Conservation (phyloP, 2,888 invertebrate species). For the Calephelis perditalis region DNA sequence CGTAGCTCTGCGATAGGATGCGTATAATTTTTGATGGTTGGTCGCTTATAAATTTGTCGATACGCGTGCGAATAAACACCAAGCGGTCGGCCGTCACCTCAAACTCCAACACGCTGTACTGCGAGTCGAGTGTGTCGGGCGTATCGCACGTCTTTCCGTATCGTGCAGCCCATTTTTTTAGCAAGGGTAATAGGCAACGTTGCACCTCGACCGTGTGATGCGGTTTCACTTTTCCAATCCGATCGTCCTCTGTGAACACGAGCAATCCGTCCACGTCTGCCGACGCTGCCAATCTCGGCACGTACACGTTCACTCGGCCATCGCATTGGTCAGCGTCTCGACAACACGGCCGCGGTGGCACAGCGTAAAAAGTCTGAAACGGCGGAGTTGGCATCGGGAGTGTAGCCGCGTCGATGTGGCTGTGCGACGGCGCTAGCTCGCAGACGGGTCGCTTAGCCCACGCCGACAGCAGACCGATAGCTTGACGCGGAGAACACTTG, state of each 20-base stretch:
- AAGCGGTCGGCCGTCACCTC: background rate
- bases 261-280: constrained; percentile 1
- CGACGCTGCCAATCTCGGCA: background rate
- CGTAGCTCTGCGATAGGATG: background rate
- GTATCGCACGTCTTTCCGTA: constrained; percentile 4
- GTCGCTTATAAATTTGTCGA: constrained; percentile 1
- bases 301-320: constrained; percentile 2
- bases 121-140: constrained; percentile 3
- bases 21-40: background rate
- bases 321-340: no score
- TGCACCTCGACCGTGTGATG: background rate
- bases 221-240: constrained; percentile 1
- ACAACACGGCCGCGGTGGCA: background rate
- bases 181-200: constrained; percentile 1
- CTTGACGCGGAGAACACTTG: constrained; percentile 2
- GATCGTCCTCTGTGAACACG: constrained; percentile 4
- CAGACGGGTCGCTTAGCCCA: background rate
- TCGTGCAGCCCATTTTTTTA: background rate
- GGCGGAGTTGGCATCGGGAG: background rate
- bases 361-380: constrained; percentile 6
- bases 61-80: constrained; percentile 3
- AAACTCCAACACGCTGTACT: constrained; percentile 5
- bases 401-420: background rate
- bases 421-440: background rate
- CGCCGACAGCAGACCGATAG: constrained; percentile 3